Conservation (phyloP, 2,113 vertebrate genomes). For the Ptilorrhoa leucosticta region DNA sequence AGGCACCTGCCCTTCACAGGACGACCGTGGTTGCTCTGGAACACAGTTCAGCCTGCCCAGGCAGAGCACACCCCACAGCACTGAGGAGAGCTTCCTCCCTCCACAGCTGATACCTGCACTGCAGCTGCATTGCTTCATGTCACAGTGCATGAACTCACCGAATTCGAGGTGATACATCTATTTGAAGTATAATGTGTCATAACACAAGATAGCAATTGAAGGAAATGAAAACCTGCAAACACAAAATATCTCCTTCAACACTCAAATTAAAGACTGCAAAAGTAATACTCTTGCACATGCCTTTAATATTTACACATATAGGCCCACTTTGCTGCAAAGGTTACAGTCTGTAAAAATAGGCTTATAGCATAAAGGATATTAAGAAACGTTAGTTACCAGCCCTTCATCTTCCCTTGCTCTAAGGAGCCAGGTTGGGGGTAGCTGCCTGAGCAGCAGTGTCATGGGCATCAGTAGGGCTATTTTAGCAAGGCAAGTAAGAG, state of each 20-base stretch:
- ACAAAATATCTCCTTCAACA: not conserved
- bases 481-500: not conserved
- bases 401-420: not conserved
- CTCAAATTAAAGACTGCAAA: not conserved
- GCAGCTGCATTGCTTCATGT: not conserved
- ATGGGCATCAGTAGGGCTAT: not conserved
- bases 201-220: not conserved
- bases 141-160: not conserved
- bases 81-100: not conserved
- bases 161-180: not conserved
- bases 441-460: not conserved
- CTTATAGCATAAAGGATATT: not conserved
- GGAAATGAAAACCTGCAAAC: not conserved
- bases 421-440: not conserved
- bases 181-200: not conserved
- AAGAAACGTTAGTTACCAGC: not conserved
- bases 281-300: not conserved
- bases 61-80: not conserved
- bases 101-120: not conserved
- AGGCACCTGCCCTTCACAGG: not conserved
- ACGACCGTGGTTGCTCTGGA: accelerated
- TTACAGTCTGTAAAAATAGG: not conserved
- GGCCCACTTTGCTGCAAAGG: not conserved
- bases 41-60: not conserved
- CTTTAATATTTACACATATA: not conserved